phyloP scores from a whole-genome alignment of 2,888 invertebrate species.

The Zeuzera pyrina region DNA sequence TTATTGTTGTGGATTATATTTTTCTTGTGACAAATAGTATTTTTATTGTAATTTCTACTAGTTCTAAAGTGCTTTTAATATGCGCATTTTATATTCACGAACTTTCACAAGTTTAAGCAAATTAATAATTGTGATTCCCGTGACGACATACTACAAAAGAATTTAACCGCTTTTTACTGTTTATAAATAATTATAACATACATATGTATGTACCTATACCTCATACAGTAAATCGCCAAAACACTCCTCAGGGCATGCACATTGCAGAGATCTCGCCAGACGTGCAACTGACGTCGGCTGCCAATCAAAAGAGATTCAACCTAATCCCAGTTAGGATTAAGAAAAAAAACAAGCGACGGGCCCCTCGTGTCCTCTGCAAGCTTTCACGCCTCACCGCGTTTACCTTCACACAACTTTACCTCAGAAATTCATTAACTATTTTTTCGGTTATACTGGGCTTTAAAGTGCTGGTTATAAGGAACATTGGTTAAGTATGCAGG shows the following conservation, averaged over 20 bases:
- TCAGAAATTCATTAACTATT: too few species aligned
- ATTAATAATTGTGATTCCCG: too few species aligned
- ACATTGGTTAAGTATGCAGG: neutral
- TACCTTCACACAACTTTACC: slow-evolving; percentile 17
- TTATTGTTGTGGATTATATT: too few species aligned
- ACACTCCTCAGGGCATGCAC: slow-evolving; percentile 6
- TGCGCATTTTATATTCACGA: too few species aligned
- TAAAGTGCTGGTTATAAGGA: slow-evolving; percentile 5
- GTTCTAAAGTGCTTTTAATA: too few species aligned
- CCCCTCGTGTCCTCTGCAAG: slow-evolving; percentile 62
- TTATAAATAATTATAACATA: neutral
- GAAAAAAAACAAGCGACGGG: slow-evolving; percentile 62
- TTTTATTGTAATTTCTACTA: too few species aligned
- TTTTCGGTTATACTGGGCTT: slow-evolving; percentile 16
- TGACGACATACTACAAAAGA: too few species aligned
- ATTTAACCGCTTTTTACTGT: neutral
- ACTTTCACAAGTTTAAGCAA: too few species aligned
- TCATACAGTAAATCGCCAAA: slow-evolving; percentile 5
- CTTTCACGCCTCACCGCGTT: slow-evolving; percentile 63
- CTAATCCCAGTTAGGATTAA: slow-evolving; percentile 69
- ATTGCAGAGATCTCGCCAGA: slow-evolving; percentile 30
- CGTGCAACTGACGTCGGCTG: slow-evolving; percentile 66
- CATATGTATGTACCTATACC: too few species aligned
- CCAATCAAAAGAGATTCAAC: slow-evolving; percentile 69
- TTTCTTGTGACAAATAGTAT: too few species aligned